Evolutionary conservation across 2,888 invertebrate species (phyloP).

Genomic region (Trachelus stipa): DNA sequence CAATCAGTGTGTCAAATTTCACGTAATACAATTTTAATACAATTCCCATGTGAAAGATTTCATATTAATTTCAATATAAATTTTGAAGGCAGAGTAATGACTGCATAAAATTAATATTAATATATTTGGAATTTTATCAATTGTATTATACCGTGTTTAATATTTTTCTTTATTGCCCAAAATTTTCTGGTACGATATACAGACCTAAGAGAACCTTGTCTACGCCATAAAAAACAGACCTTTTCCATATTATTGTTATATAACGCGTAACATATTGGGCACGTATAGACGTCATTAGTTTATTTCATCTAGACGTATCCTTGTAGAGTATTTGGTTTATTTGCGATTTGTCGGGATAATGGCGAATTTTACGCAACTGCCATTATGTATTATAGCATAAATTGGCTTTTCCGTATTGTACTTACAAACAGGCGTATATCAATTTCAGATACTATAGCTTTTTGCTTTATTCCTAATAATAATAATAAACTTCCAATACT

Average conservation of each 20-base stretch:
- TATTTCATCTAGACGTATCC: neutral
- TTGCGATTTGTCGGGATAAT: neutral
- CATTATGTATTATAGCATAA: neutral
- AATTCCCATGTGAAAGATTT: too few species aligned
- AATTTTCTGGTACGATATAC: neutral
- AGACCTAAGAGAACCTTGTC: neutral
- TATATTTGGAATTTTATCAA: neutral
- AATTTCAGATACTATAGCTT: neutral
- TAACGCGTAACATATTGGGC: neutral
- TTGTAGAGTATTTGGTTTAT: neutral
- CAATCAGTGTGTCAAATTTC: neutral
- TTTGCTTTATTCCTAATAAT: neutral
- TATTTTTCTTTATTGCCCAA: neutral
- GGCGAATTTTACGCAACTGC: neutral
- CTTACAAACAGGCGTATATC: neutral
- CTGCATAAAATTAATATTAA: too few species aligned
- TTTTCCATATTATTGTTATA: neutral
- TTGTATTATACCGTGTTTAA: neutral
- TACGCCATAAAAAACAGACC: neutral
- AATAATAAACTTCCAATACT: neutral
- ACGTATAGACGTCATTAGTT: neutral
- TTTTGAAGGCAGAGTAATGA: too few species aligned
- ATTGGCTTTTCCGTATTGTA: neutral
- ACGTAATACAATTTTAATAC: neutral
- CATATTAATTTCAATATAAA: too few species aligned